Evolutionary conservation across 1,140 invertebrate species (phyloP).

Genomic region (Bombus affinis): DNA sequence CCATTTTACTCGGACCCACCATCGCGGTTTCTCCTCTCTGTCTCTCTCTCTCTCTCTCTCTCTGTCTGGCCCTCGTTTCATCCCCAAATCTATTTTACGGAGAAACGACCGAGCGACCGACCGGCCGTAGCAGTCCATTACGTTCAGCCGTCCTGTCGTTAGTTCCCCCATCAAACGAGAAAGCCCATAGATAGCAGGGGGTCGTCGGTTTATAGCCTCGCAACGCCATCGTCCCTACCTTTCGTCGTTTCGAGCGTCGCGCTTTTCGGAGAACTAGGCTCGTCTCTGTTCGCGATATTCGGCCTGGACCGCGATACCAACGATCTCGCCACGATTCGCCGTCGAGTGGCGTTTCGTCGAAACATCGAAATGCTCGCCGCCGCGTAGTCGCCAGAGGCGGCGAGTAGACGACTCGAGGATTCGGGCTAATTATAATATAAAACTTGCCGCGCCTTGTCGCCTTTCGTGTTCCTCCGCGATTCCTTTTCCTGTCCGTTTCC

Average conservation of each 20-base stretch:
- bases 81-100: slow-evolving; percentile 71
- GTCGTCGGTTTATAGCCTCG: slow-evolving; percentile 55
- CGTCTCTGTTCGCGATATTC: not conserved
- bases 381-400: not conserved
- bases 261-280: not conserved
- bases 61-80: slow-evolving; percentile 60
- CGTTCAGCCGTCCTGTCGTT: slow-evolving; percentile 68
- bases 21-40: slow-evolving; percentile 63
- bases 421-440: slow-evolving; percentile 79
- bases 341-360: not conserved
- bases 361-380: not conserved
- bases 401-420: slow-evolving; percentile 39
- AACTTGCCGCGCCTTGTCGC: slow-evolving; percentile 73
- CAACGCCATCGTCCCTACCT: slow-evolving; percentile 32
- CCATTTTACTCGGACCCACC: slow-evolving; percentile 71
- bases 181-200: slow-evolving; percentile 44
- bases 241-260: no score
- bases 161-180: slow-evolving; percentile 67
- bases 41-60: slow-evolving; percentile 31
- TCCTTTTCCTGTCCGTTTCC: slow-evolving; percentile 69
- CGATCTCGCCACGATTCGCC: no score
- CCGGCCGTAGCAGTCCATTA: slow-evolving; percentile 49
- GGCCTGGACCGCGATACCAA: no score
- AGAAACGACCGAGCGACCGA: not conserved
- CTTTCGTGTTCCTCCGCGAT: slow-evolving; percentile 69